Evolutionary conservation across 2,113 vertebrate genomes (phyloP), one percentile per base, ranked within the genome.

Genomic region (Perca schrenkii): DNA sequence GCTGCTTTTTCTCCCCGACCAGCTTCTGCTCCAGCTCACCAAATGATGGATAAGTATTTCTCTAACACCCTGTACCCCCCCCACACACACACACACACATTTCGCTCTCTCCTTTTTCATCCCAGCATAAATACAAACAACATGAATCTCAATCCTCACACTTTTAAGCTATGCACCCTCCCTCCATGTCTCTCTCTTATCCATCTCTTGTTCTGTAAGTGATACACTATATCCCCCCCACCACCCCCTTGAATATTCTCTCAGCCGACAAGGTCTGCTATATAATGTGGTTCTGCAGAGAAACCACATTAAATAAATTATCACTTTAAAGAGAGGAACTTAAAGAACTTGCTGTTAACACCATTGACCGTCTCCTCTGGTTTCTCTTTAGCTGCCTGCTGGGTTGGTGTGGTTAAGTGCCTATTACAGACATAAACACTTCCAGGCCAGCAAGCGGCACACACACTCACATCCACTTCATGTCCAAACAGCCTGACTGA

Each of bases 351-450:
- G 69, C 72, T 75, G 65, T 80, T 82, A 80, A 81, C 78, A 82
- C 67, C 58, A 53, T 46, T 52, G 64, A 79, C 69, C 5, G 25
- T 80, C 82, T 86, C 76, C 49, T 86, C 70, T 77, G 75, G 74
- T 79, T 86, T 88, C 78, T 85, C 77, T 85, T 86, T 65, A 78
- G 53, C 74, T 77, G 82, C 67, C 81, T 85, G 90, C 79, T 90
- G 86, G 79, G 72, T 87, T 62, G 87, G 84, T 92, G 75, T 87
- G 82, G 73, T 89, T 86, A 79, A 89, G 82, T 72, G 80, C 83
- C 65, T 90, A 74, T 77, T 89, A 89, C 68, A 92, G 85, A 90
- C 84, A 86, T 86, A 89, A 90, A 91, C 85, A 88, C 68, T 83
- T 79, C 63, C 49, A 47, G 84, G 83, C 73, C 82, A 86, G 70